Evolutionary conservation across 2,113 vertebrate genomes (phyloP).

Genomic region (Oryctolagus cuniculus): DNA sequence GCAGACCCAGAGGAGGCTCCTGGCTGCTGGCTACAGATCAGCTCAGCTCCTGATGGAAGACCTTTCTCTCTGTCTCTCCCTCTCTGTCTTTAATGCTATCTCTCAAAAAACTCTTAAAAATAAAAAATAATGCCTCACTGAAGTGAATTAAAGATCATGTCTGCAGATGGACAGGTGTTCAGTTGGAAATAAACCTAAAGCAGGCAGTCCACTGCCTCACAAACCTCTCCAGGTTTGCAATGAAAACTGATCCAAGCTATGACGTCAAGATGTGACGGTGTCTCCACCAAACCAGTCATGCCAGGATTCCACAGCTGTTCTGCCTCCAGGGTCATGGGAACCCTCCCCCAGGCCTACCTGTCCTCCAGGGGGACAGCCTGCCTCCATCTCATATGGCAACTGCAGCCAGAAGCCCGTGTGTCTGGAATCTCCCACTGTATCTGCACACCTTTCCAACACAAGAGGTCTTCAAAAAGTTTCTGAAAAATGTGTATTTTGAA

Average conservation of each 20-base stretch:
- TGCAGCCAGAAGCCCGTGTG: background rate
- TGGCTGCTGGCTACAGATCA: too few species aligned
- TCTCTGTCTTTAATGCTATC: too few species aligned
- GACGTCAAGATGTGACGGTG: background rate
- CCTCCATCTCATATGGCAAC: background rate
- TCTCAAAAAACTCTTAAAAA: too few species aligned
- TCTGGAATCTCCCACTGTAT: background rate
- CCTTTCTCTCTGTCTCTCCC: too few species aligned
- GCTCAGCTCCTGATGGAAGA: too few species aligned
- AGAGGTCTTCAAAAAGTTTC: too few species aligned
- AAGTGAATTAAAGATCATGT: background rate
- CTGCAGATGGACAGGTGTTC: background rate
- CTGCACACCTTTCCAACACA: background rate
- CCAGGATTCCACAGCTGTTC: background rate
- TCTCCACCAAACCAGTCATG: background rate
- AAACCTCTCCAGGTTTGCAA: constrained; percentile 15
- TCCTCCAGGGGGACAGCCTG: background rate
- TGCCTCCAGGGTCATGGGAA: background rate
- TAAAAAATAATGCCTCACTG: background rate
- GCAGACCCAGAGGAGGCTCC: too few species aligned
- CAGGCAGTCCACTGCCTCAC: background rate
- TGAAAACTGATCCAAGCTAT: background rate
- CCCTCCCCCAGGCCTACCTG: background rate
- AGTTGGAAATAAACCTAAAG: background rate
- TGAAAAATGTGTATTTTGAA: too few species aligned